Evolutionary conservation across 1,140 invertebrate species (phyloP).

Genomic region (Philopotamus ludificatus): DNA sequence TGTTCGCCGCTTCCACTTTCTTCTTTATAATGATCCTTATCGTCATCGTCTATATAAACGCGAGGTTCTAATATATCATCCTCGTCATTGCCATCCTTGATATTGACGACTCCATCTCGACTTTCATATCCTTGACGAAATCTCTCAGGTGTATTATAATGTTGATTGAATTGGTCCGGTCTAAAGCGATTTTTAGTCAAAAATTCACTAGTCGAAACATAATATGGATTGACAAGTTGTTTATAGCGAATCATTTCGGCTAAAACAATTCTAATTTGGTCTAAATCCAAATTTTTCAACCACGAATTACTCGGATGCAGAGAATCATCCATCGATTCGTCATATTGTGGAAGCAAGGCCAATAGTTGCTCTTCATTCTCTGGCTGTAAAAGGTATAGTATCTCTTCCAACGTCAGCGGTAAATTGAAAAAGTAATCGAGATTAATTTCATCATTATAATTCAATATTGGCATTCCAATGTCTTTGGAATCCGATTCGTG

Average conservation of each 20-base stretch:
- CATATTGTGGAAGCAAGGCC: slow-evolving; percentile 36
- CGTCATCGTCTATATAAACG: slow-evolving; percentile 56
- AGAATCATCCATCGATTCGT: slow-evolving; percentile 6
- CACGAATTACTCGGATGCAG: slow-evolving; percentile 40
- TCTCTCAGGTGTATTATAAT: slow-evolving; percentile 55
- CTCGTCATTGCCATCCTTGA: slow-evolving; percentile 53
- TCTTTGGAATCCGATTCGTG: not conserved
- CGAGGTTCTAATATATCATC: slow-evolving; percentile 55
- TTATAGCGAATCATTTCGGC: slow-evolving; percentile 28
- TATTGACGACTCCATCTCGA: slow-evolving; percentile 45
- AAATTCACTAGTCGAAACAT: slow-evolving; percentile 35
- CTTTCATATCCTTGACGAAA: slow-evolving; percentile 55
- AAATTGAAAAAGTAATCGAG: slow-evolving; percentile 32
- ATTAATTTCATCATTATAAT: not conserved
- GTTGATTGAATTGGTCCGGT: slow-evolving; percentile 43
- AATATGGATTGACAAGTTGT: slow-evolving; percentile 27
- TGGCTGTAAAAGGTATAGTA: slow-evolving; percentile 43
- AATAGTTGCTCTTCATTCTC: slow-evolving; percentile 42
- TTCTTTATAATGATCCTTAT: slow-evolving; percentile 49
- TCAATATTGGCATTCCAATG: not conserved
- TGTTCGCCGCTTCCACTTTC: slow-evolving; percentile 50
- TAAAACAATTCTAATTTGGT: slow-evolving; percentile 29
- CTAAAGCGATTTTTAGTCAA: slow-evolving; percentile 36
- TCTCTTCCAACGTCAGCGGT: slow-evolving; percentile 42
- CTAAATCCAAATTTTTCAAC: slow-evolving; percentile 35